Evolutionary conservation across 2,113 vertebrate genomes (phyloP).

Genomic region (Serinus canaria): DNA sequence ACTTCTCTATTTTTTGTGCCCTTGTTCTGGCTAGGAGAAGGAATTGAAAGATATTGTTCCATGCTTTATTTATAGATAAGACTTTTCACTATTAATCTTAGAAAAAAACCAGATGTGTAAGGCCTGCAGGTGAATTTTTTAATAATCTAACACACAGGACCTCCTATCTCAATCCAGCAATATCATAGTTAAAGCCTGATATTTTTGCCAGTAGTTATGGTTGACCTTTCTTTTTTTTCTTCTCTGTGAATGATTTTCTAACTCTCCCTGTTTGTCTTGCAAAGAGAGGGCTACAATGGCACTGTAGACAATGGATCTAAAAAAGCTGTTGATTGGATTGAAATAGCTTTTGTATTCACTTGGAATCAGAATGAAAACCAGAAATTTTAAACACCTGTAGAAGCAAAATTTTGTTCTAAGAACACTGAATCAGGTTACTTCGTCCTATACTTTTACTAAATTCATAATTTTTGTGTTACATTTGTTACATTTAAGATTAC

Average conservation of each 20-base stretch:
- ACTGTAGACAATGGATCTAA: background rate
- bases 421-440: background rate
- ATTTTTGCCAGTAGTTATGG: background rate
- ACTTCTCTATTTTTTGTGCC: constrained; percentile 21
- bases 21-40: background rate
- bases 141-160: background rate
- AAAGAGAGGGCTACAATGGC: background rate
- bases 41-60: constrained; percentile 40
- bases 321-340: background rate
- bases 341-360: background rate
- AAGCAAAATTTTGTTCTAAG: background rate
- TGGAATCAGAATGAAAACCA: background rate
- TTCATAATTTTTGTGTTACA: background rate
- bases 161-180: background rate
- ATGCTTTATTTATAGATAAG: constrained; percentile 39
- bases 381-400: background rate
- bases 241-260: background rate
- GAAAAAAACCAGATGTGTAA: background rate
- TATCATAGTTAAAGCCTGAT: background rate
- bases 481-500: background rate
- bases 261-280: background rate
- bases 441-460: background rate
- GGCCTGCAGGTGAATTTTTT: background rate
- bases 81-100: background rate
- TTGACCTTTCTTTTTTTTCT: background rate